Evolutionary conservation across 2,888 invertebrate genomes (phyloP).

Genomic region (Hemicrepidius hirtus): DNA sequence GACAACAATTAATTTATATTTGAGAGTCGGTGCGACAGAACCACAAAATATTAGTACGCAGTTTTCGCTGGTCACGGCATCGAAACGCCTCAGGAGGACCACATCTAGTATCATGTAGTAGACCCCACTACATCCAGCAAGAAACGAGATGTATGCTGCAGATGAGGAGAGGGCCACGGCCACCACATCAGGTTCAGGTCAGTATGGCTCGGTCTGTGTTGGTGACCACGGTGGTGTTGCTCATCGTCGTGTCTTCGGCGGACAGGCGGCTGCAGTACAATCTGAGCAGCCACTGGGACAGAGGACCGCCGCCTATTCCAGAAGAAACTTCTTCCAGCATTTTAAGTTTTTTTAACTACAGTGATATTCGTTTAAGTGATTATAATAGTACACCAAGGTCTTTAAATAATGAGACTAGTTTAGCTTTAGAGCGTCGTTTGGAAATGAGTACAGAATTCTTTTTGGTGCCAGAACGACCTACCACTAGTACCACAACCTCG

Average conservation of each 20-base stretch:
- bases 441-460: slow-evolving; percentile 92
- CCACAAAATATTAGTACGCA: slow-evolving; percentile 21
- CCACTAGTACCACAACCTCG: slow-evolving; percentile 65
- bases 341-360: slow-evolving; percentile 35
- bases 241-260: slow-evolving; percentile 60
- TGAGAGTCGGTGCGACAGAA: slow-evolving; percentile 17
- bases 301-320: slow-evolving; percentile 59
- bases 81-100: slow-evolving; percentile 41
- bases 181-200: slow-evolving; percentile 51
- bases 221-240: slow-evolving; percentile 60
- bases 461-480: slow-evolving; percentile 79
- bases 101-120: slow-evolving; percentile 1
- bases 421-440: slow-evolving; percentile 73
- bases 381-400: slow-evolving; percentile 3
- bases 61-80: slow-evolving; percentile 42
- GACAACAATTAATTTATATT: slow-evolving; percentile 20
- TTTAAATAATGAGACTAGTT: slow-evolving; percentile 17
- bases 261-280: slow-evolving; percentile 63
- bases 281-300: slow-evolving; percentile 60
- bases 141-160: slow-evolving; percentile 39
- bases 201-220: slow-evolving; percentile 69
- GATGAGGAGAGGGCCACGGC: slow-evolving; percentile 47
- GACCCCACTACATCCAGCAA: slow-evolving; percentile 35
- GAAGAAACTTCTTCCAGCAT: slow-evolving; percentile 29
- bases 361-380: slow-evolving; percentile 32